Conservation (phyloP, 2,797 vertebrate species). For the Lepidocolaptes lacrymiger region DNA sequence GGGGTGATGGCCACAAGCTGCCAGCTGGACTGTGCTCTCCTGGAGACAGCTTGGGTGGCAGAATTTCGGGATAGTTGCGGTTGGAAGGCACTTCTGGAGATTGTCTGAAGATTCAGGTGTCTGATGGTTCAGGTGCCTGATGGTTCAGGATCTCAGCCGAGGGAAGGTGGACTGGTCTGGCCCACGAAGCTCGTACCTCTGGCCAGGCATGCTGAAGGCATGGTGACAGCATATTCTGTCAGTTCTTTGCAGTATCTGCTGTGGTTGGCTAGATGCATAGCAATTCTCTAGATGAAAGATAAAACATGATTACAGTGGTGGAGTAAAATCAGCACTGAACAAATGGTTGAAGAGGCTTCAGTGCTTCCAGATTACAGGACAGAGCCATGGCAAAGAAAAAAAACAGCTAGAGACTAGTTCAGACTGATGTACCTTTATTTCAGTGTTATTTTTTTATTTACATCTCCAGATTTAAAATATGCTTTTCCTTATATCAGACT, state of each 20-base stretch:
- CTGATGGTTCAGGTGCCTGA: not conserved
- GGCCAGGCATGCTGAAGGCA: not conserved
- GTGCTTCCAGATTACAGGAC: not conserved
- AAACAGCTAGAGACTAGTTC: not conserved
- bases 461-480: not conserved
- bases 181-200: not conserved
- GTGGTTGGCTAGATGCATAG: conserved; percentile 4
- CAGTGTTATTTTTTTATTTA: not conserved
- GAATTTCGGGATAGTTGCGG: not conserved
- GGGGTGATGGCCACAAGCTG: not conserved
- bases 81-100: not conserved
- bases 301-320: not conserved
- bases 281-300: conserved; percentile 31
- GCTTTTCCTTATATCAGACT: not conserved
- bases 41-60: not conserved
- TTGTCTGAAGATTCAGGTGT: not conserved
- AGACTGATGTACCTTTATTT: not conserved
- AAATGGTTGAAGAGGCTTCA: not conserved
- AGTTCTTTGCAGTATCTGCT: conserved; percentile 12
- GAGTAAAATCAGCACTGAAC: conserved; percentile 36
- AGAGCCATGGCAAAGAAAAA: not conserved
- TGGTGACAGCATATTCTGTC: not conserved
- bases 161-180: conserved; percentile 3
- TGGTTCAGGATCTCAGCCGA: not conserved
- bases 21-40: not conserved